Conservation (phyloP, 2,797 vertebrate species). For the Loris lydekkerianus region DNA sequence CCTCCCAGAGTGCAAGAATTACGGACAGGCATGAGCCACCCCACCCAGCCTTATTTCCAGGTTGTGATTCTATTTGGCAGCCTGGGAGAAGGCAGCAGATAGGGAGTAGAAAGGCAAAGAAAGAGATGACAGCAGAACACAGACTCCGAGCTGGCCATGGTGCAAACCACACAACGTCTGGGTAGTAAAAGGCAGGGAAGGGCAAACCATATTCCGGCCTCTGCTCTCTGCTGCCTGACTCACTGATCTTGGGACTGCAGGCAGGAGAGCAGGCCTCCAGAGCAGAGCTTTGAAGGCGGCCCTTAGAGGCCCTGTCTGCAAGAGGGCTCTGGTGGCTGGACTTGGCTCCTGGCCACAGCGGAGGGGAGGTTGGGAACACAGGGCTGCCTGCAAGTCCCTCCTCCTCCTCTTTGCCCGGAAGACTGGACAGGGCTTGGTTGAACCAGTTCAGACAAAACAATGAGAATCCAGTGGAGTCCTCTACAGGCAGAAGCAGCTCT, state of each 20-base stretch:
- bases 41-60: neutral
- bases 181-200: neutral
- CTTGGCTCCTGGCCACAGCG: neutral
- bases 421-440: neutral
- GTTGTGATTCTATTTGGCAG: neutral
- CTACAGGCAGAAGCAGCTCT: neutral
- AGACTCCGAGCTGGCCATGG: neutral
- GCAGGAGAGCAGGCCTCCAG: neutral
- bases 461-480: neutral
- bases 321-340: neutral
- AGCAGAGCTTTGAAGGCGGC: neutral
- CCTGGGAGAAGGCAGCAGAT: neutral
- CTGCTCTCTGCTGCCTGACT: neutral
- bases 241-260: neutral
- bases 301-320: neutral
- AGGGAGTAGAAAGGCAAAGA: neutral
- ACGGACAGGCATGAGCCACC: too few relatives aligned
- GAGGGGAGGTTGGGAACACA: too few relatives aligned
- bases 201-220: neutral
- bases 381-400: neutral
- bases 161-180: neutral
- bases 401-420: neutral
- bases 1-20: too few relatives aligned
- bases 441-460: conserved; percentile 35
- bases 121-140: neutral